These are phyloP conservation scores for Polylopha cassiicola DNA, from an alignment of 2,888 invertebrate species.

Conservation along the genomic window DNA sequence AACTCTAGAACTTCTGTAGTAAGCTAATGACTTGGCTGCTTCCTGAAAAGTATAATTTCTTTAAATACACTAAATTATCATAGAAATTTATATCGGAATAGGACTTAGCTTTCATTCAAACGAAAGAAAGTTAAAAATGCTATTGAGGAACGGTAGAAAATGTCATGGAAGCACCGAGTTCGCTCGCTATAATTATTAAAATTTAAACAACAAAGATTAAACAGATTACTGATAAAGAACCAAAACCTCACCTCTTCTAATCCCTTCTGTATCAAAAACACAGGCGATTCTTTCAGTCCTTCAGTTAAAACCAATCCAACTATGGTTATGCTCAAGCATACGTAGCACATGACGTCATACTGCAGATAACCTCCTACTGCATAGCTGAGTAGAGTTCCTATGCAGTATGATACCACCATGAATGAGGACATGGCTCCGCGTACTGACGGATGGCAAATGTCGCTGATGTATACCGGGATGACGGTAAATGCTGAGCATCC, in stretches of 20 bases:
- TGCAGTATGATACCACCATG: constrained; percentile 20
- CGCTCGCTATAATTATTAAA: background rate
- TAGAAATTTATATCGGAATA: too few species aligned
- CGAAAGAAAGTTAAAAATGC: too few species aligned
- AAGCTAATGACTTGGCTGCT: constrained; percentile 23
- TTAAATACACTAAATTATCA: too few species aligned
- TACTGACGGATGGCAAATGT: constrained; percentile 26
- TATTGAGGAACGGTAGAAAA: too few species aligned
- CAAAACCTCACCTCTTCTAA: constrained; percentile 23
- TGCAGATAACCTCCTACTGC: constrained; percentile 22
- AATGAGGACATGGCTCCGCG: constrained; percentile 25
- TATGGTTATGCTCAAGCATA: constrained; percentile 19
- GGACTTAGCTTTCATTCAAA: too few species aligned
- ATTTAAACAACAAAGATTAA: background rate
- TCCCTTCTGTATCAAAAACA: constrained; percentile 23
- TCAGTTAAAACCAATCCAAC: constrained; percentile 7
- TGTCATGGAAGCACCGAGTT: too few species aligned
- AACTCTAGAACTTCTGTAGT: constrained; percentile 16
- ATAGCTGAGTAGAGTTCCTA: constrained; percentile 24
- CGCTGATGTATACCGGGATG: constrained; percentile 25
- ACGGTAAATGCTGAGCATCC: constrained; percentile 22
- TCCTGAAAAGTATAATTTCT: constrained; percentile 20
- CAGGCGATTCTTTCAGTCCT: constrained; percentile 23
- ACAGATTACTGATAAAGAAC: background rate
- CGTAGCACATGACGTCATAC: constrained; percentile 21